Percentiles rank a stretch among this genome's conserved stretches.
Conservation (phyloP, 2,888 invertebrate genomes). For the Entomobrya proxima region DNA sequence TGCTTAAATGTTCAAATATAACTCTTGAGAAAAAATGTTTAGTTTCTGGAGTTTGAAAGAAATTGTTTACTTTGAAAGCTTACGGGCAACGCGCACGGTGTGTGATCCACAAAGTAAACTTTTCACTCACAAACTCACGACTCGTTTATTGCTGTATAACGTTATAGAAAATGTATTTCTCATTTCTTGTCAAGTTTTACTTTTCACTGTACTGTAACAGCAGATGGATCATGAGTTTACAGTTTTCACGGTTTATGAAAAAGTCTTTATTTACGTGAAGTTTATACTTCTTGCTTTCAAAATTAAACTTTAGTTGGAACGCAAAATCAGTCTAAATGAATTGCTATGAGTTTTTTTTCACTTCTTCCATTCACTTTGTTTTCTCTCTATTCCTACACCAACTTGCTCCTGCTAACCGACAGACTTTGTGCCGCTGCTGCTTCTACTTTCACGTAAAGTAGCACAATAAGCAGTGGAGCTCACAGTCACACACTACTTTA, state of each 20-base stretch:
- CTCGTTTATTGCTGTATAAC: too few relatives aligned
- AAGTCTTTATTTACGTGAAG: too few relatives aligned
- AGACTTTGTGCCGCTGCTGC: neutral
- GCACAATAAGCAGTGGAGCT: conserved; percentile 33
- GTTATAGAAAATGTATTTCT: too few relatives aligned
- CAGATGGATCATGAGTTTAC: neutral
- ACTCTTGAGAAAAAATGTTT: neutral
- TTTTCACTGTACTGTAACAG: neutral
- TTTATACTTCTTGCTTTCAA: neutral
- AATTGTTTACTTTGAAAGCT: neutral
- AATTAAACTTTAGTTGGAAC: neutral
- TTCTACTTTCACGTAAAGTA: conserved; percentile 24
- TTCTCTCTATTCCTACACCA: neutral
- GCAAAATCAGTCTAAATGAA: neutral
- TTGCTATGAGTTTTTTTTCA: neutral
- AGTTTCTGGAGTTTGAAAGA: neutral
- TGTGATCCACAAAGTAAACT: neutral
- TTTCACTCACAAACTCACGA: neutral
- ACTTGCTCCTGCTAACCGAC: neutral
- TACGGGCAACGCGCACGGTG: neutral
- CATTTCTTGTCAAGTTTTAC: neutral
- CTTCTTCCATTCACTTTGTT: neutral
- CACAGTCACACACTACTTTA: neutral
- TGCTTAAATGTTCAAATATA: neutral
- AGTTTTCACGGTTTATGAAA: neutral